A percentile compares a stretch with the other conserved stretches of the same genome.
These are phyloP conservation scores for Hippocampus comes DNA, from an alignment of 2,113 vertebrate genomes.

Conservation along the genomic window DNA sequence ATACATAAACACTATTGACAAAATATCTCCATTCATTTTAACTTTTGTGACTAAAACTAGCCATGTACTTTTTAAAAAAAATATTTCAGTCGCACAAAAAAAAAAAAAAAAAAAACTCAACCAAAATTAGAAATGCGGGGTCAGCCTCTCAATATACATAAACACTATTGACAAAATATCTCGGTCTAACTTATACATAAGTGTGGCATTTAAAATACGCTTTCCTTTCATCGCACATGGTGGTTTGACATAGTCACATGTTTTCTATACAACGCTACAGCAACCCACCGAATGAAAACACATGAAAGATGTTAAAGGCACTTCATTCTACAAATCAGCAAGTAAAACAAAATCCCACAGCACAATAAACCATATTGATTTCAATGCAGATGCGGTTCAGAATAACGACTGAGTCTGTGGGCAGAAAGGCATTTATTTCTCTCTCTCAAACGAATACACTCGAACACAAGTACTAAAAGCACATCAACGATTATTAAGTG, in stretches of 20 bases:
- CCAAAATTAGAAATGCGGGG: neutral
- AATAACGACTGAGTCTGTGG: constrained; percentile 13
- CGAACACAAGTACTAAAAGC: constrained; percentile 23
- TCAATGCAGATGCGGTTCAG: constrained; percentile 8
- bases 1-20: constrained; percentile 4
- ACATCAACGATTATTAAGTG: constrained; percentile 14
- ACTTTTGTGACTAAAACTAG: neutral
- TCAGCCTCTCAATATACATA: neutral
- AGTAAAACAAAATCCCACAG: constrained; percentile 1
- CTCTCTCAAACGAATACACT: constrained; percentile 12
- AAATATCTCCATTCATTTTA: constrained; percentile 13
- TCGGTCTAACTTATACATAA: constrained; percentile 17
- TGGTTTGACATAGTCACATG: constrained; percentile 15
- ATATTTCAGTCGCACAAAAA: neutral
- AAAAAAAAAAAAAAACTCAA: neutral
- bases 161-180: constrained; percentile 23
- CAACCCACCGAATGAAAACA: constrained; percentile 22
- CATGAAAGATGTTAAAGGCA: constrained; percentile 50
- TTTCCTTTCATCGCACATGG: constrained; percentile 21
- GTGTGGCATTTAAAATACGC: constrained; percentile 28
- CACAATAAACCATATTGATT: constrained; percentile 4
- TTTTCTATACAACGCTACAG: constrained; percentile 36
- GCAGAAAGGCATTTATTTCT: constrained; percentile 55
- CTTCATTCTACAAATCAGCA: constrained; percentile 30
- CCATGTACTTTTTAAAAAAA: neutral